Evolutionary conservation across 2,888 invertebrate genomes (phyloP), one percentile per base, ranked within the genome.

Genomic region (Cheilosia grossa): DNA sequence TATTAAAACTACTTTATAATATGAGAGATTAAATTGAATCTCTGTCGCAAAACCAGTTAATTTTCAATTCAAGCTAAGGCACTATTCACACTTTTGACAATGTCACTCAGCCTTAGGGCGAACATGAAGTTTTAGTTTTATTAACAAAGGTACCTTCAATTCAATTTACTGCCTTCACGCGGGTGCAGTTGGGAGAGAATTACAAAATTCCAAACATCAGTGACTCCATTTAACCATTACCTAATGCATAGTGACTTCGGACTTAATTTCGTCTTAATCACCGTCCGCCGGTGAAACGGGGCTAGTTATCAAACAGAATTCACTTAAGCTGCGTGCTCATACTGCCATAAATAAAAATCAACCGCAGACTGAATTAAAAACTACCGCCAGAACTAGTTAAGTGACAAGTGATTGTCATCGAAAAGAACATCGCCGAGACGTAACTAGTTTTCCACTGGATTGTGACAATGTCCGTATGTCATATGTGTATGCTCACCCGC

Each of bases 301-400:
- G 17, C n/a, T 33, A 44, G 2, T 44, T 44, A 44, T 2, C 17
- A 17, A 44, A 44, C 44, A 15, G n/a, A 5, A 44, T 7, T 44
- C n/a, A 44, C 17, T 44, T 44, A 17, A 33, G 33, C 33, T 33
- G 2, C 0, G 9, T 33, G 33, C 33, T 9, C 33, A 9, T 33
- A 10, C 10, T 33, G 3, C 13, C 37, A 37, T 3, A 37, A 10
- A 37, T 10, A 37, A 13, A 13, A 17, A 40, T 47, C 24, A 33
- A 63, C 61, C 13, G 30, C 30, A 47, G 10, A 63, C 27, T 33
- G 44, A 63, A 44, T 19, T 27, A 63, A 37, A 37, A 64, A 49
- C 33, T 51, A 49, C 49, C 15, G 33, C 21, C 64, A 64, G 24
- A 64, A 49, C 64, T 19, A 64, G 64, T 64, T 37, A 21, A 47